Percentiles rank a stretch among this genome's conserved stretches.
Evolutionary conservation across 2,888 invertebrate species (phyloP).

Genomic region (Microchrysa polita): DNA sequence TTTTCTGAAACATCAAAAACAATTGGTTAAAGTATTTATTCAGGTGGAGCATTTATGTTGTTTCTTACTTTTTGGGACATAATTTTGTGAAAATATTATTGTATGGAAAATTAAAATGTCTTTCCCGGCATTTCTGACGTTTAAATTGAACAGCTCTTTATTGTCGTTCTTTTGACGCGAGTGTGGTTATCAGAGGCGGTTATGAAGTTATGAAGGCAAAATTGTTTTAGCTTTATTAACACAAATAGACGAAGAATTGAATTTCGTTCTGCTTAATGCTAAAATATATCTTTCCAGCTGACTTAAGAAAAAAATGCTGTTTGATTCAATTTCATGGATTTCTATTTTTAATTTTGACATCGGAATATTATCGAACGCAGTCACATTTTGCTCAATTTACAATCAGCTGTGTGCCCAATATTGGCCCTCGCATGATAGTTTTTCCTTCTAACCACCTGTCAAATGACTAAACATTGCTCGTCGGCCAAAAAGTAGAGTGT

Average conservation of each 20-base stretch:
- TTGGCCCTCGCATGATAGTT: background rate
- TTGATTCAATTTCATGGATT: no score
- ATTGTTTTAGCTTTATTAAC: no score
- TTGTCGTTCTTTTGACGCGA: no score
- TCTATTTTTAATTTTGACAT: no score
- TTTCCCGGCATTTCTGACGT: conserved; percentile 19
- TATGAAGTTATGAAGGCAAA: no score
- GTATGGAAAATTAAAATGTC: background rate
- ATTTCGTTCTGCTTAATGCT: no score
- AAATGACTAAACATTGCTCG: conserved; percentile 31
- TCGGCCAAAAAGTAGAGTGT: background rate
- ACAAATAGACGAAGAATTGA: no score
- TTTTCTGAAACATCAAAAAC: conserved; percentile 12
- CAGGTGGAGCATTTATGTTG: no score
- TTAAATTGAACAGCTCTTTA: background rate
- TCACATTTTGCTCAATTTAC: background rate
- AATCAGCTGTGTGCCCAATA: background rate
- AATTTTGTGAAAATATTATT: background rate
- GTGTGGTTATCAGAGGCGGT: no score
- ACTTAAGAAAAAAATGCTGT: no score
- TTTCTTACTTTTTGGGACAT: conserved; percentile 30
- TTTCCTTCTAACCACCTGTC: conserved; percentile 17
- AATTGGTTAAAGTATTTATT: no score
- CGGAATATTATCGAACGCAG: background rate
- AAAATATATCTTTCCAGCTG: no score